These are phyloP conservation scores for Drosophila yakuba DNA, from an alignment of 1,140 invertebrate genomes.

Conservation along the genomic window DNA sequence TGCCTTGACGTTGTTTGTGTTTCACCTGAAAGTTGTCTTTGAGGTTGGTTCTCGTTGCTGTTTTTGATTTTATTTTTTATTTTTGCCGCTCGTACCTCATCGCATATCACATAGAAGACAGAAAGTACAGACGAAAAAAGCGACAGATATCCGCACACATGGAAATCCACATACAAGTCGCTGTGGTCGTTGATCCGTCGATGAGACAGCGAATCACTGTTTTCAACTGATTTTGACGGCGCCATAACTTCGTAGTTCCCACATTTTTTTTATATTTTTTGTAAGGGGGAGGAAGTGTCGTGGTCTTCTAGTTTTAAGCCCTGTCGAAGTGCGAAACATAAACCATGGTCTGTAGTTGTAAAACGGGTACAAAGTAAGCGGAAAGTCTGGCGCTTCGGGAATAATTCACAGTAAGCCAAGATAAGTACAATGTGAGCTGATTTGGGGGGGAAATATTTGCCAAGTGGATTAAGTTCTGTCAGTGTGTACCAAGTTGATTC, in stretches of 20 bases:
- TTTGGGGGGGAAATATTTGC: conserved; percentile 28
- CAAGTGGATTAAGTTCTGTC: conserved; percentile 29
- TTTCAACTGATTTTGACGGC: conserved; percentile 70
- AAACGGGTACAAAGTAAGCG: not conserved
- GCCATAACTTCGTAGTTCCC: conserved; percentile 19
- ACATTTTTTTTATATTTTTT: not conserved
- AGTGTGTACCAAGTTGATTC: conserved; percentile 12
- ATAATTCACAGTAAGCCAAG: conserved; percentile 13
- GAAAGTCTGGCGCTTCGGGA: conserved; percentile 8
- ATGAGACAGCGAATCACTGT: conserved; percentile 60
- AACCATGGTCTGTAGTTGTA: conserved; percentile 13
- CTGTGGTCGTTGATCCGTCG: conserved; percentile 74
- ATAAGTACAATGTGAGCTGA: not conserved
- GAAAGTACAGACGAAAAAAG: conserved; percentile 30
- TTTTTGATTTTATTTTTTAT: conserved; percentile 36
- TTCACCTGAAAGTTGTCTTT: conserved; percentile 81
- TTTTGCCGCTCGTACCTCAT: conserved; percentile 52
- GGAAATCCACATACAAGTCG: conserved; percentile 18
- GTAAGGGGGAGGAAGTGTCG: conserved; percentile 32
- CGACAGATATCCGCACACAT: conserved; percentile 32
- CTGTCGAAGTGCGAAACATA: conserved; percentile 35
- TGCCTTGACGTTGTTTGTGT: conserved; percentile 52
- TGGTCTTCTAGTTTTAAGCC: conserved; percentile 60
- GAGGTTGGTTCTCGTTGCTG: conserved; percentile 47
- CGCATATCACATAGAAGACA: conserved; percentile 74